These are phyloP conservation scores for Diadegma fenestrale DNA, from an alignment of 2,888 invertebrate species.

Conservation along the genomic window DNA sequence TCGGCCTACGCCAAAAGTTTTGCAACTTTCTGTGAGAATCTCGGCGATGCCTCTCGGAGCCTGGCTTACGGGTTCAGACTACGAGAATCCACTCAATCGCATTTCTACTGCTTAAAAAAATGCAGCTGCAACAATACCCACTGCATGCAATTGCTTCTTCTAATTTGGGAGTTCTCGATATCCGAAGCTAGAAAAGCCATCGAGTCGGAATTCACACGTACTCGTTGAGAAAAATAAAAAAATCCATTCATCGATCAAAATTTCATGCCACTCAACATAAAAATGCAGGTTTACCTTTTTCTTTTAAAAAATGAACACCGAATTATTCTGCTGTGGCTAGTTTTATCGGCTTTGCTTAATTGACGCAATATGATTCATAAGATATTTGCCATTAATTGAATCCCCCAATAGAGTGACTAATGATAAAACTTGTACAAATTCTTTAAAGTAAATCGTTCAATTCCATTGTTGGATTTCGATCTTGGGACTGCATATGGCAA, in stretches of 20 bases:
- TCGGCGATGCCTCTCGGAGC: constrained; percentile 35
- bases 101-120: background rate
- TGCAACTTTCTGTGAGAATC: constrained; percentile 73
- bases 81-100: background rate
- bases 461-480: background rate
- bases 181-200: background rate
- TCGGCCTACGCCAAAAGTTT: constrained; percentile 76
- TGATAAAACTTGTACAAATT: background rate
- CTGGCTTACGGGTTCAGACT: background rate
- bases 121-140: background rate
- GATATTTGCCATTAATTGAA: background rate
- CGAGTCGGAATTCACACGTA: background rate
- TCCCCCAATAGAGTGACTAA: background rate
- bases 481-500: background rate
- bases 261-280: too few relatives aligned
- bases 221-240: background rate
- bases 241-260: background rate
- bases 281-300: too few relatives aligned
- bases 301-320: too few relatives aligned
- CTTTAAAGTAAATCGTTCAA: background rate
- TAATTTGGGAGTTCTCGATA: background rate
- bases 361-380: background rate
- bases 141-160: background rate
- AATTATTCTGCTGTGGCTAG: too few relatives aligned
- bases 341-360: too few relatives aligned